phyloP scores from a whole-genome alignment of 2,113 vertebrate genomes.

The Galeopterus variegatus region DNA sequence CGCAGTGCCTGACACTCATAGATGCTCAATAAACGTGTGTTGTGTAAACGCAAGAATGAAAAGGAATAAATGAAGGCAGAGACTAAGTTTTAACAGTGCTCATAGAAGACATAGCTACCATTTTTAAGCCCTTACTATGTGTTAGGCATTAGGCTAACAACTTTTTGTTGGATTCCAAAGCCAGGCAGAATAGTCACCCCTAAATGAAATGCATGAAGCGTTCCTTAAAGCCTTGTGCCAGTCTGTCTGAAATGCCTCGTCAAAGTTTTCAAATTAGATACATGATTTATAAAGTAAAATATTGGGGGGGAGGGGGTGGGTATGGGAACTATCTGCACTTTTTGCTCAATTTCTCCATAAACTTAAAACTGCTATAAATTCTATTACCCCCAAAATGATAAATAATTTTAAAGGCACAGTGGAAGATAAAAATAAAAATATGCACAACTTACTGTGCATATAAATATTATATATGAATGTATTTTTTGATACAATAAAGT shows the following conservation, averaged over 20 bases:
- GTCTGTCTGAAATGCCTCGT: neutral
- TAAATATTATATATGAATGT: no score
- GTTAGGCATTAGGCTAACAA: neutral
- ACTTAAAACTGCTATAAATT: no score
- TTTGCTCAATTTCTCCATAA: no score
- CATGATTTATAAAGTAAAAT: no score
- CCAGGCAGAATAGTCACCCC: neutral
- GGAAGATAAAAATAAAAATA: no score
- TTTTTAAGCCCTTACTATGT: neutral
- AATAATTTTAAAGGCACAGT: no score
- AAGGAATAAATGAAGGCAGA: neutral
- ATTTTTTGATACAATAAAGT: no score
- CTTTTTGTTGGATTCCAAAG: neutral
- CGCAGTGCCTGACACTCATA: neutral
- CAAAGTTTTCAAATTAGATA: neutral
- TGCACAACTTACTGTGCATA: no score
- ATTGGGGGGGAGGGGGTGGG: no score
- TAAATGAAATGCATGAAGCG: neutral
- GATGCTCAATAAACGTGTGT: neutral
- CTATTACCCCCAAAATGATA: no score
- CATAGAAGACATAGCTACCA: neutral
- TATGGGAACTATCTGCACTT: no score
- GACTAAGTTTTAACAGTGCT: neutral
- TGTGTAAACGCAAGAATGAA: neutral
- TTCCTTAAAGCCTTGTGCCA: neutral